Conservation (phyloP, 2,797 vertebrate genomes). For the Alfaro cultratus region DNA sequence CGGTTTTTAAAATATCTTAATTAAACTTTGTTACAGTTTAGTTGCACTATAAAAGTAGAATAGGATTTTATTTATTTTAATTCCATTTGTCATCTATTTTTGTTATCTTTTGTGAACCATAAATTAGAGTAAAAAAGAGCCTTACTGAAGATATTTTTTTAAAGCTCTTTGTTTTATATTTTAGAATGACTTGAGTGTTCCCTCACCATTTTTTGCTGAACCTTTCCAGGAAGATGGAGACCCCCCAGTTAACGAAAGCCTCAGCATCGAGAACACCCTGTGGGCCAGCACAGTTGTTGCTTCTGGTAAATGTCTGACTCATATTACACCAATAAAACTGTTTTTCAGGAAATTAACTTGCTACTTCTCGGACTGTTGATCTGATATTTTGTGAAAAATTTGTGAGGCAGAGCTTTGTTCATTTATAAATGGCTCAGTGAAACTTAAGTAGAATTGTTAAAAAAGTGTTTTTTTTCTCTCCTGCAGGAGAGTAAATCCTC, state of each 20-base stretch:
- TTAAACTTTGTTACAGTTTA: neutral
- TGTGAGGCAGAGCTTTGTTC: conserved; percentile 1
- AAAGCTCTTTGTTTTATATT: neutral
- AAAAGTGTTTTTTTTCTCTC: conserved; percentile 14
- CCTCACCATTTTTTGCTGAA: conserved; percentile 14
- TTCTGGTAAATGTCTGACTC: conserved; percentile 85
- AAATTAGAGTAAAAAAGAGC: neutral
- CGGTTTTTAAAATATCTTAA: neutral
- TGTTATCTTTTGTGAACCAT: neutral
- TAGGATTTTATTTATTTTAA: neutral
- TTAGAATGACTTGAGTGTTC: neutral
- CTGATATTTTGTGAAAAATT: conserved; percentile 20
- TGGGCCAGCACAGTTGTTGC: conserved; percentile 98
- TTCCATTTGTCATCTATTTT: neutral
- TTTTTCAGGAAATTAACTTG: conserved; percentile 23
- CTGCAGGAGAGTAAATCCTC: conserved; percentile 23
- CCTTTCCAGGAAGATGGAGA: conserved; percentile 92
- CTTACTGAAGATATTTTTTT: neutral
- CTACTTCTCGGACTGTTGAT: conserved; percentile 15
- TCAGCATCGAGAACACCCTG: conserved; percentile 97
- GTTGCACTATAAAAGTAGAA: neutral
- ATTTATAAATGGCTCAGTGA: conserved; percentile 23
- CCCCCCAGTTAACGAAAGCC: conserved; percentile 93
- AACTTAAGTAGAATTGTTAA: conserved; percentile 7
- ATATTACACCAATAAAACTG: conserved; percentile 5